Evolutionary conservation across 1,140 invertebrate species (phyloP).

Genomic region (silkworm (Bombyx mori)): ASM3026992v2 NC_085111.1:15385001-15385500

Average conservation of each 20-base stretch:
- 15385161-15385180: no score
- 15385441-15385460: neutral
- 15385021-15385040: no score
- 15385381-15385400: neutral
- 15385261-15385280: neutral
- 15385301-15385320: constrained; percentile 26
- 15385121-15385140: no score
- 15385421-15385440: neutral
- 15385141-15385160: no score
- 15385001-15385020: no score
- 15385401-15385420: no score
- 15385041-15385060: no score
- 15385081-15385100: no score
- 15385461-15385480: neutral
- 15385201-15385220: no score
- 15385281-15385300: constrained; percentile 2
- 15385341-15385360: constrained; percentile 17
- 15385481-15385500: neutral
- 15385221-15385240: neutral
- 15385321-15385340: constrained; percentile 22
- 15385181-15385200: no score
- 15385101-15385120: no score
- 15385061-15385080: no score
- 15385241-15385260: neutral
- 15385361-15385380: neutral